Evolutionary conservation across 2,888 invertebrate genomes (phyloP).

Genomic region (Cactoblastis cactorum): DNA sequence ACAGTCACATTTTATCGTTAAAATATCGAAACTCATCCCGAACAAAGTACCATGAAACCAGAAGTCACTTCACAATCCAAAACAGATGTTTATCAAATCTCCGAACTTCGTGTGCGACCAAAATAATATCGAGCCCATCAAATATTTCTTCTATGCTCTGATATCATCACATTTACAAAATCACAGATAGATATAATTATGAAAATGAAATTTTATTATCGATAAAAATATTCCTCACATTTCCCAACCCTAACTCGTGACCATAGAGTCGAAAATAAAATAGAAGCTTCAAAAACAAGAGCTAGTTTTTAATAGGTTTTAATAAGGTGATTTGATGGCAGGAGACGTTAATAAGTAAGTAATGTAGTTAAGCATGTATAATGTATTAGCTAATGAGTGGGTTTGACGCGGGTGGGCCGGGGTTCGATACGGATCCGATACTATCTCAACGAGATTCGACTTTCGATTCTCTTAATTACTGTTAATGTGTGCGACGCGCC

Average conservation of each 20-base stretch:
- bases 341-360: constrained; percentile 46
- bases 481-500: constrained; percentile 61
- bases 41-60: constrained; percentile 22
- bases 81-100: constrained; percentile 31
- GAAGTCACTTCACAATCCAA: constrained; percentile 27
- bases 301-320: constrained; percentile 29
- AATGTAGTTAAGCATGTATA: constrained; percentile 63
- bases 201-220: constrained; percentile 55
- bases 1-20: constrained; percentile 21
- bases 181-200: constrained; percentile 55
- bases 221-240: constrained; percentile 33
- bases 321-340: constrained; percentile 35
- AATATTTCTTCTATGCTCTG: constrained; percentile 45
- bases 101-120: constrained; percentile 60
- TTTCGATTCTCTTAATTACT: constrained; percentile 73
- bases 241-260: neutral
- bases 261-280: constrained; percentile 16
- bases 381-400: constrained; percentile 55
- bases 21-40: constrained; percentile 29
- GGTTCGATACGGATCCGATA: constrained; percentile 58
- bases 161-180: constrained; percentile 55
- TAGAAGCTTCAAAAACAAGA: constrained; percentile 13
- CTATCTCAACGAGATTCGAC: constrained; percentile 66
- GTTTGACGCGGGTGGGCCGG: constrained; percentile 61
- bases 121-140: constrained; percentile 36